phyloP scores from a whole-genome alignment of 2,888 invertebrate species.

The Herminia tarsipennalis region DNA sequence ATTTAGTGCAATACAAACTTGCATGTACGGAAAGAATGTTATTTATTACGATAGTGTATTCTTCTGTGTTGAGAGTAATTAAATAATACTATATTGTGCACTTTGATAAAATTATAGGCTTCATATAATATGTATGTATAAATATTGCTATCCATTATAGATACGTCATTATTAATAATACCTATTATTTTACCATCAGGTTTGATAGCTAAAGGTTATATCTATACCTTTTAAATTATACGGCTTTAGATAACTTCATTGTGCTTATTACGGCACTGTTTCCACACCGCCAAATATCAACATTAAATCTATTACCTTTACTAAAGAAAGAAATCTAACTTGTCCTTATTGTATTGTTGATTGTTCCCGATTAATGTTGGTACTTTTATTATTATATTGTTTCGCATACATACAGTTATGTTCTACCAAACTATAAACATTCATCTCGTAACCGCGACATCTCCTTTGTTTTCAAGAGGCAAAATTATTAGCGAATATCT shows the following conservation, averaged over 20 bases:
- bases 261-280: conserved; percentile 49
- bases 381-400: conserved; percentile 29
- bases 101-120: conserved; percentile 28
- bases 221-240: conserved; percentile 35
- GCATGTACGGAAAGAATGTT: conserved; percentile 25
- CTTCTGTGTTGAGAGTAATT: conserved; percentile 30
- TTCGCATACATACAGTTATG: conserved; percentile 22
- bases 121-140: conserved; percentile 10
- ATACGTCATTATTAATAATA: conserved; percentile 22
- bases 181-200: conserved; percentile 27
- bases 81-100: conserved; percentile 42
- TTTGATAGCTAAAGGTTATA: conserved; percentile 35
- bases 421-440: conserved; percentile 34
- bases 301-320: conserved; percentile 41
- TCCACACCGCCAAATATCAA: conserved; percentile 46
- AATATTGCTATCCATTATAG: conserved; percentile 20
- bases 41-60: conserved; percentile 25
- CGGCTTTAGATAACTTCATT: conserved; percentile 47
- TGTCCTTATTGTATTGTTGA: conserved; percentile 46
- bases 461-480: conserved; percentile 21
- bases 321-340: conserved; percentile 62
- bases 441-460: conserved; percentile 19
- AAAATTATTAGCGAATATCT: conserved; percentile 14
- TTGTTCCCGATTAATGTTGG: conserved; percentile 53
- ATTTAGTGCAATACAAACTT: conserved; percentile 24